Evolutionary conservation across 2,888 invertebrate species (phyloP).

Genomic region (Stenurella melanura): DNA sequence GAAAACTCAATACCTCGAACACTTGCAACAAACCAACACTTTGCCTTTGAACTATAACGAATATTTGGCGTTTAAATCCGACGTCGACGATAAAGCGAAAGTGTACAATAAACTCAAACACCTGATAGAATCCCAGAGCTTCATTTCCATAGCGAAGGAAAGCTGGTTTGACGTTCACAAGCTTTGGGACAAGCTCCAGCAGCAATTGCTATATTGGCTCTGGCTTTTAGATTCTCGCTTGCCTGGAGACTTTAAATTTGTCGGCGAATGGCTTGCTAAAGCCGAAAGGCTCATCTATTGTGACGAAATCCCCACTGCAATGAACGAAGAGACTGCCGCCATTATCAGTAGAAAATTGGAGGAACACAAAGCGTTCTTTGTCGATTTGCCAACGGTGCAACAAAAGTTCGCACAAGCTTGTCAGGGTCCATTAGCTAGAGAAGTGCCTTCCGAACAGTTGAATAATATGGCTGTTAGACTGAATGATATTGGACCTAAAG

Average conservation of each 20-base stretch:
- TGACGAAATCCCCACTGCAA: conserved; percentile 87
- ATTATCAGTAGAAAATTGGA: conserved; percentile 91
- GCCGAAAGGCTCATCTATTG: conserved; percentile 89
- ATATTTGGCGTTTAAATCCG: conserved; percentile 85
- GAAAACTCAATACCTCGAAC: conserved; percentile 85
- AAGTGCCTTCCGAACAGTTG: conserved; percentile 87
- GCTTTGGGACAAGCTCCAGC: conserved; percentile 88
- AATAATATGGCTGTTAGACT: conserved; percentile 88
- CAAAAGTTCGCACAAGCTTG: conserved; percentile 87
- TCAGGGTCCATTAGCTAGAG: conserved; percentile 80
- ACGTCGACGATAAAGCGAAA: conserved; percentile 83
- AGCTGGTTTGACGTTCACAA: conserved; percentile 90
- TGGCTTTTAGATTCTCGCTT: conserved; percentile 87
- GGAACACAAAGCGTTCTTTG: conserved; percentile 93
- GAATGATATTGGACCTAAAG: conserved; percentile 83
- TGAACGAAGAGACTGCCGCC: conserved; percentile 93
- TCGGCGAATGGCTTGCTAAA: conserved; percentile 93
- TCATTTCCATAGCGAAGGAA: conserved; percentile 87
- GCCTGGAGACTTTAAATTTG: conserved; percentile 84
- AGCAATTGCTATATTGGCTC: conserved; percentile 89
- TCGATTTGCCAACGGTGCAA: conserved; percentile 85
- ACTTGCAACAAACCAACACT: conserved; percentile 84
- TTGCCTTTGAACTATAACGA: conserved; percentile 88
- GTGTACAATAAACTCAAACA: conserved; percentile 86
- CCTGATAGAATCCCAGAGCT: conserved; percentile 86